These are phyloP conservation scores for Cheilosia variabilis DNA, from an alignment of 2,888 invertebrate species.

Conservation along the genomic window DNA sequence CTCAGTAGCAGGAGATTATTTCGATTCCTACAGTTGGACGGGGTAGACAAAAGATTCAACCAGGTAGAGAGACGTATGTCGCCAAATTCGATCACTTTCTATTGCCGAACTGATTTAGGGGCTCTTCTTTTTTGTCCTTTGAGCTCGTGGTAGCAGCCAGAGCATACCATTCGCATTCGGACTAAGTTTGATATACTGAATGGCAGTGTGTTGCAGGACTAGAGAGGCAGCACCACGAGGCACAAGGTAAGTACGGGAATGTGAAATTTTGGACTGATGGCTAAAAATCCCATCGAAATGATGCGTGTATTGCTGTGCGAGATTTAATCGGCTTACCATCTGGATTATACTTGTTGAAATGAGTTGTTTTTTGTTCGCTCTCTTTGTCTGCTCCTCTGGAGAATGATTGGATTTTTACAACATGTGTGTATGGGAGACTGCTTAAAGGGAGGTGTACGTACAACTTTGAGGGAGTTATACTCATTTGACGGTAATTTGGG, in stretches of 20 bases:
- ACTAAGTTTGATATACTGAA: background rate
- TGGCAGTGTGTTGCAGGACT: constrained; percentile 30
- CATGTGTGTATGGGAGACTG: constrained; percentile 12
- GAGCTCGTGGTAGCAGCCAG: background rate
- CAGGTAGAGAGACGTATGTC: constrained; percentile 57
- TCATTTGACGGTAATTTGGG: constrained; percentile 43
- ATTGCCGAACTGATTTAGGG: constrained; percentile 53
- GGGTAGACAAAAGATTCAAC: background rate
- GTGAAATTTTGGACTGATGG: constrained; percentile 35
- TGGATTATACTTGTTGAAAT: constrained; percentile 61
- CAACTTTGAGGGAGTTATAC: constrained; percentile 15
- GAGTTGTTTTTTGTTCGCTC: constrained; percentile 12
- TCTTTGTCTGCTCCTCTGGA: background rate
- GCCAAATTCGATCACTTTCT: constrained; percentile 65
- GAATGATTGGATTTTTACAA: constrained; percentile 40
- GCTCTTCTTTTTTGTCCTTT: background rate
- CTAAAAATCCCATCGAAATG: constrained; percentile 35
- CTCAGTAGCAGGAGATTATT: constrained; percentile 49
- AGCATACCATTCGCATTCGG: constrained; percentile 52
- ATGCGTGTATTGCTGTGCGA: constrained; percentile 37
- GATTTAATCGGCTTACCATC: constrained; percentile 63
- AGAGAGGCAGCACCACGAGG: constrained; percentile 17
- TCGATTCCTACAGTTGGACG: constrained; percentile 20
- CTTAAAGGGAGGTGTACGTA: background rate
- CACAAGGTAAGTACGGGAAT: constrained; percentile 8